Base-by-base conservation (phyloP, 2,888 invertebrate species). In the Hylaea fasciaria region DNA sequence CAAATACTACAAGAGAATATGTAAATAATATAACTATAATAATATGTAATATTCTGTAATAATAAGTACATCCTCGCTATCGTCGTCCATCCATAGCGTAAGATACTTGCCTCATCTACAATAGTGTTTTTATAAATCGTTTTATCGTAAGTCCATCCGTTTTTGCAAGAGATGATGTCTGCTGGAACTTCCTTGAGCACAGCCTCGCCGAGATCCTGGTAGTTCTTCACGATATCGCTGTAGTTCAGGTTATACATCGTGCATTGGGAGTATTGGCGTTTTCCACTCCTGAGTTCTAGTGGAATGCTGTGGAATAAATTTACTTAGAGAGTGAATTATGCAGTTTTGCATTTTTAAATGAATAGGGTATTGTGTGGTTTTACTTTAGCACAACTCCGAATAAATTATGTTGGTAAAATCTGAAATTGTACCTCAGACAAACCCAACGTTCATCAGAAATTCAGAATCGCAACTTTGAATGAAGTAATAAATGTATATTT, bases 101-200 rank as follows among this genome's bases (percentile, higher is more conserved):
- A n/a, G n/a, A 32, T 10, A 9, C n/a, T 40, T 40, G 97, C 97
- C 94, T 97, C 95, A n/a, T 95, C 95, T 12, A 96, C 95, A 11
- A 96, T 94, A 0, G 96, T 96, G 71, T 93, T 94, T 52, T 93
- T 93, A 77, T 96, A 96, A 49, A 95, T 89, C n/a, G 92, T 92
- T 54, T 89, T 93, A 73, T 96, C 95, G 77, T 94, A 97, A 51
- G 91, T 92, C 96, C 96, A 97, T 2, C 96, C 96, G 71, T 94
- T 85, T 62, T 88, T 89, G 76, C 97, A 97, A 0, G 93, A 86
- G 2, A 93, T 81, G 0, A 88, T 74, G 5, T 88, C 87, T 0
- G 78, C 69, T 13, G 69, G 71, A 39, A 69, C 71, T 50, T 66
- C 83, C 68, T 75, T 83, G 56, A 62, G 71, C 47, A 73, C 57